phyloP scores from a whole-genome alignment of 2,113 vertebrate genomes.

The Athene noctua region DNA sequence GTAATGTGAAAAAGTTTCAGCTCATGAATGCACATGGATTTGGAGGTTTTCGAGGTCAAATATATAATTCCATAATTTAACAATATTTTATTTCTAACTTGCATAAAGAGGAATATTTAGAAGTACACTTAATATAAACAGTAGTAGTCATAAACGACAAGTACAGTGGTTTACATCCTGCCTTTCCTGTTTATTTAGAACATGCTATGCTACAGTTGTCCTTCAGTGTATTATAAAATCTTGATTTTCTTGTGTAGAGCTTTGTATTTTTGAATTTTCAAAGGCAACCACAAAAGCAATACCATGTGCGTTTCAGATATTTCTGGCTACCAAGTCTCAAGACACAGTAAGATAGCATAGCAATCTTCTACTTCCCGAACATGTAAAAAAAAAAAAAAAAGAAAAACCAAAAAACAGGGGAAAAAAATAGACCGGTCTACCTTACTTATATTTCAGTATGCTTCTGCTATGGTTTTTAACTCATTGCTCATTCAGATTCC shows the following conservation, averaged over 20 bases:
- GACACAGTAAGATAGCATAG: not conserved
- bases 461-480: not conserved
- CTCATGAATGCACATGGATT: not conserved
- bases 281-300: not conserved
- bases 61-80: not conserved
- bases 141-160: not conserved
- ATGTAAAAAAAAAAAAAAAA: not conserved
- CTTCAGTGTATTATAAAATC: not conserved
- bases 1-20: not conserved
- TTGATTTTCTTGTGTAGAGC: not conserved
- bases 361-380: not conserved
- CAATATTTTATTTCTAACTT: not conserved
- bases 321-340: not conserved
- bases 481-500: not conserved
- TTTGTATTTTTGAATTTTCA: not conserved
- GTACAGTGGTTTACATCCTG: not conserved
- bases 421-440: not conserved
- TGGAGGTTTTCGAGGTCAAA: not conserved
- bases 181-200: not conserved
- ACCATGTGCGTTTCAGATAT: not conserved
- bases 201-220: not conserved
- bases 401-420: no score
- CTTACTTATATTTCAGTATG: not conserved
- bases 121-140: not conserved
- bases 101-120: not conserved